These are phyloP conservation scores for Myripristis jacobus DNA, from an alignment of 2,797 vertebrate genomes.

Conservation along the genomic window DNA sequence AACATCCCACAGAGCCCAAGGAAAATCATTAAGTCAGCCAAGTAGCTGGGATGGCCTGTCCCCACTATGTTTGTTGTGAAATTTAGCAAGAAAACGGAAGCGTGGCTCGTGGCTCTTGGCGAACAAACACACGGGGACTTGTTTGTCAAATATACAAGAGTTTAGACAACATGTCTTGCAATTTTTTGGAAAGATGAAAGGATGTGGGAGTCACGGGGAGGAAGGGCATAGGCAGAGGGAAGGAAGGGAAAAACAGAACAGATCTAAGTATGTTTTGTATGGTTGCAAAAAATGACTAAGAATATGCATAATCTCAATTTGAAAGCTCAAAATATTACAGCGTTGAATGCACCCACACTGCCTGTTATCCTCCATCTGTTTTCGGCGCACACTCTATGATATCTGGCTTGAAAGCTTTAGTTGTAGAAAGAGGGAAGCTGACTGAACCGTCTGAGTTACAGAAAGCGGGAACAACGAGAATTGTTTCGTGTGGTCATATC, in stretches of 20 bases:
- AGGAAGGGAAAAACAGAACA: no score
- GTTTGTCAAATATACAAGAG: constrained; percentile 12
- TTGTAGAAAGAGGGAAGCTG: neutral
- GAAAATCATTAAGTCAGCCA: constrained; percentile 30
- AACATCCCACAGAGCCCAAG: constrained; percentile 20
- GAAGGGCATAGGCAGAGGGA: neutral
- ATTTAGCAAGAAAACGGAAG: constrained; percentile 1
- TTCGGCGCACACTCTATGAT: constrained; percentile 10
- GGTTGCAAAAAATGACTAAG: neutral
- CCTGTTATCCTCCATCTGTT: neutral
- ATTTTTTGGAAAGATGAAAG: constrained; percentile 9
- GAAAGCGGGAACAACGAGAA: constrained; percentile 12
- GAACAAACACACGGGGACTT: neutral
- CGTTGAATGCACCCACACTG: neutral
- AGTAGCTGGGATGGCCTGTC: constrained; percentile 17
- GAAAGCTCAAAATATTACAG: no score
- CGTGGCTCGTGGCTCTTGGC: constrained; percentile 10
- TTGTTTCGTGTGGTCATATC: constrained; percentile 33
- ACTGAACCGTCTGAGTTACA: neutral
- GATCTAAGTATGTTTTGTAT: neutral
- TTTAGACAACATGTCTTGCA: neutral
- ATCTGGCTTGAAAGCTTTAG: neutral
- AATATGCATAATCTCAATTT: no score
- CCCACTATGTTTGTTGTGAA: constrained; percentile 30
- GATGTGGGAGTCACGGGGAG: neutral